A percentile compares a stretch with the other conserved stretches of the same genome.
These are phyloP conservation scores for Dicyrtomina minuta DNA, from an alignment of 2,888 invertebrate species.

Conservation along the genomic window DNA sequence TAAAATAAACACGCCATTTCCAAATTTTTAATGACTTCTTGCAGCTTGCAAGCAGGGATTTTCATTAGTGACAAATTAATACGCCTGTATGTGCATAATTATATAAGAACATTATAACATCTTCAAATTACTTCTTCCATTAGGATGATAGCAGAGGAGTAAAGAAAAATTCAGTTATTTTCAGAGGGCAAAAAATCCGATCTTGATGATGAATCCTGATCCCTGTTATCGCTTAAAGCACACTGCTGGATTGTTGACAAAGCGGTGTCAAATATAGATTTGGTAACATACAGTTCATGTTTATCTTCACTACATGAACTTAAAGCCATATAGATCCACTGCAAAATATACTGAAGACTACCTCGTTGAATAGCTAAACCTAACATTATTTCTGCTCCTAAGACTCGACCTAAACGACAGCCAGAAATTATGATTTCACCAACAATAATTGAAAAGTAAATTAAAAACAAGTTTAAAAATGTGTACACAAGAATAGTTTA, in stretches of 20 bases:
- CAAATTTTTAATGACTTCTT: too few species aligned
- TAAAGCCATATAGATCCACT: constrained; percentile 67
- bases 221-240: constrained; percentile 29
- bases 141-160: constrained; percentile 62
- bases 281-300: constrained; percentile 40
- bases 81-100: too few species aligned
- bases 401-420: constrained; percentile 55
- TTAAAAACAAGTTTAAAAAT: background rate
- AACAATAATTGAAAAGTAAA: too few species aligned
- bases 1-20: too few species aligned
- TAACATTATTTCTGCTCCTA: constrained; percentile 62
- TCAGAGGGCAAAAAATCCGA: constrained; percentile 53
- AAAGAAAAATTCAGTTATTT: constrained; percentile 58
- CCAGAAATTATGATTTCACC: too few species aligned
- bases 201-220: too few species aligned
- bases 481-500: constrained; percentile 39
- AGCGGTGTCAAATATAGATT: constrained; percentile 41
- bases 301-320: constrained; percentile 53
- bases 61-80: too few species aligned
- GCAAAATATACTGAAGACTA: constrained; percentile 63
- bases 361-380: constrained; percentile 65
- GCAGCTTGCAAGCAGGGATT: too few species aligned
- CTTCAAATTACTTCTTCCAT: constrained; percentile 58
- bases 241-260: constrained; percentile 42
- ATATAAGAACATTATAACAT: background rate